phyloP scores from a whole-genome alignment of 2,113 vertebrate species.

The Campylomormyrus numenius region DNA sequence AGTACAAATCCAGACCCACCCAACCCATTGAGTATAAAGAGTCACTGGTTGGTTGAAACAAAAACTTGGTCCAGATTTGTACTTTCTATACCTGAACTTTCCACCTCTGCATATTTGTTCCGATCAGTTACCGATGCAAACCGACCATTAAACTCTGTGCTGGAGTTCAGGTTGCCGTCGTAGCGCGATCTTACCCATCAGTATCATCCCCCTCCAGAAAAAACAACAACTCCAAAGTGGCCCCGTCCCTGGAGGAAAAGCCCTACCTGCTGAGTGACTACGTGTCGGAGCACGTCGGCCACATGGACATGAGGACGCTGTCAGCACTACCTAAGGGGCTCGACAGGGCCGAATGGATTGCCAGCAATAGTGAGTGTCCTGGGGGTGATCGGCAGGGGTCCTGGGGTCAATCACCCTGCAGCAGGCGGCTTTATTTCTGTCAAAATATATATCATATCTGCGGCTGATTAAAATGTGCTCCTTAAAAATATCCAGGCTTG shows the following conservation, averaged over 20 bases:
- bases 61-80: not conserved
- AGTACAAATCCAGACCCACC: not conserved
- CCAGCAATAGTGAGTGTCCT: constrained; percentile 60
- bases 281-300: constrained; percentile 49
- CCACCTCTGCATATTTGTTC: not conserved
- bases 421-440: not conserved
- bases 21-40: not conserved
- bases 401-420: not conserved
- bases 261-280: constrained; percentile 56
- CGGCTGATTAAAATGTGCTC: not conserved
- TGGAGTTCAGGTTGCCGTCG: not conserved
- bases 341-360: constrained; percentile 63
- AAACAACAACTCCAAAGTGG: constrained; percentile 53
- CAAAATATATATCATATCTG: not conserved
- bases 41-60: not conserved
- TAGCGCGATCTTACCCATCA: too few species aligned
- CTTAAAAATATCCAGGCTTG: not conserved
- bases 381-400: not conserved
- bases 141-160: not conserved
- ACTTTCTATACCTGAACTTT: not conserved
- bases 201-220: constrained; percentile 42
- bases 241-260: constrained; percentile 46
- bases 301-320: constrained; percentile 48
- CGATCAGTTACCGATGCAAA: not conserved
- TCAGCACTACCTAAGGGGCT: constrained; percentile 53